phyloP scores from a whole-genome alignment of 37 sponge, comb jelly and placozoan genomes.

The Theonella swinhoei region DNA sequence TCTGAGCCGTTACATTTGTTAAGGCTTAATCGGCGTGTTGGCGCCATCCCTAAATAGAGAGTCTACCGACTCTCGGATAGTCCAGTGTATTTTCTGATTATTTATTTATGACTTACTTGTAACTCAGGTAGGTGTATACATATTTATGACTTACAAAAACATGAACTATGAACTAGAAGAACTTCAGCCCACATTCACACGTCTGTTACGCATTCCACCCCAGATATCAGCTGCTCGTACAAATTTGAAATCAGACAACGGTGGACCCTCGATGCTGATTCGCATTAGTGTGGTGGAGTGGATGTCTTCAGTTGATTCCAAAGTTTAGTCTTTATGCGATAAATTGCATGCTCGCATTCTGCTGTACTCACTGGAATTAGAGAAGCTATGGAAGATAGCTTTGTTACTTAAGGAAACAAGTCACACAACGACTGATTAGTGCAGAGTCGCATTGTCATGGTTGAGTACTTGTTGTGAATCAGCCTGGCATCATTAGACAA shows the following conservation, averaged over 20 bases:
- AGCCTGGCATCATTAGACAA: no score
- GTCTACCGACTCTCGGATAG: no score
- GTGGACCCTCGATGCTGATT: conserved; percentile 35
- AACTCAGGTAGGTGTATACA: no score
- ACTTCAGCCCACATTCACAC: no score
- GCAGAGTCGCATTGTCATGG: conserved; percentile 1
- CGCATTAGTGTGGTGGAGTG: conserved; percentile 16
- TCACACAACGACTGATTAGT: conserved; percentile 20
- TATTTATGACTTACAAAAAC: no score
- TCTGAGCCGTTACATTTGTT: no score
- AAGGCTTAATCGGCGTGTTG: no score
- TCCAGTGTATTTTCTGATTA: no score
- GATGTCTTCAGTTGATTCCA: conserved; percentile 30
- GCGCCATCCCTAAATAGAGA: no score
- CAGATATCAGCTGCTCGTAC: conserved; percentile 38
- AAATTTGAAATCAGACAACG: conserved; percentile 31
- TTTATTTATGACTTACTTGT: no score
- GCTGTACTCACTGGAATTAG: conserved; percentile 42
- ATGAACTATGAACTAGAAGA: no score
- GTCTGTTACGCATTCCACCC: conserved; percentile 28
- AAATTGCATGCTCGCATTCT: conserved; percentile 48
- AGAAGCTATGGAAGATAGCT: conserved; percentile 15
- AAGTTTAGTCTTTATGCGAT: conserved; percentile 32
- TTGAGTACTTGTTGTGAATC: conserved; percentile 6
- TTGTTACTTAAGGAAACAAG: conserved; percentile 18